Evolutionary conservation across 2,888 invertebrate species (phyloP).

Genomic region (Lithophane ornitopus): DNA sequence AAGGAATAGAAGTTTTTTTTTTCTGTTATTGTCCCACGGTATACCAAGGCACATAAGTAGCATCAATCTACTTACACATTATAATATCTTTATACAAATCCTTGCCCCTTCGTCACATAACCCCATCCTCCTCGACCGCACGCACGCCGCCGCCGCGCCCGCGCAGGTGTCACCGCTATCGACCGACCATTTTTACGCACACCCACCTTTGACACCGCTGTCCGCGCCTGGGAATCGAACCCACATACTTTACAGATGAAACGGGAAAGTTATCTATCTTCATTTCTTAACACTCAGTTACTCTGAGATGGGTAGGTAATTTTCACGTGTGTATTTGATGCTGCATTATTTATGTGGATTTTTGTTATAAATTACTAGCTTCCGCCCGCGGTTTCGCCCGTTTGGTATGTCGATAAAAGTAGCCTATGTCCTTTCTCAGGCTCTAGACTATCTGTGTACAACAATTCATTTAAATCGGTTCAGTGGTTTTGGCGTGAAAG

Average conservation of each 20-base stretch:
- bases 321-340: slow-evolving; percentile 5
- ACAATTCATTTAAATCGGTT: too few relatives aligned
- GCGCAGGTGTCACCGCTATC: slow-evolving; percentile 70
- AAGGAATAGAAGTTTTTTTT: neutral
- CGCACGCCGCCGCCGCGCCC: slow-evolving; percentile 63
- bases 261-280: slow-evolving; percentile 51
- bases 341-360: neutral
- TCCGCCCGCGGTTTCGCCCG: too few relatives aligned
- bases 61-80: too few relatives aligned
- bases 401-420: too few relatives aligned
- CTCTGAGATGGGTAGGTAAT: slow-evolving; percentile 23
- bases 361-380: too few relatives aligned
- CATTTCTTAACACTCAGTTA: slow-evolving; percentile 7
- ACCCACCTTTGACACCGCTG: slow-evolving; percentile 71
- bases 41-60: neutral
- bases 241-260: slow-evolving; percentile 51
- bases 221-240: slow-evolving; percentile 65
- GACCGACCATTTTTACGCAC: slow-evolving; percentile 72
- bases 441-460: too few relatives aligned
- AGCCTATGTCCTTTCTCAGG: too few relatives aligned
- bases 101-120: slow-evolving; percentile 51
- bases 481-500: too few relatives aligned
- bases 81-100: neutral
- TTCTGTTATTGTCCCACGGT: neutral
- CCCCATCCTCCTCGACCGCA: slow-evolving; percentile 52